phyloP scores from a whole-genome alignment of 2,797 vertebrate species.

The Gallinago nigripennis region DNA sequence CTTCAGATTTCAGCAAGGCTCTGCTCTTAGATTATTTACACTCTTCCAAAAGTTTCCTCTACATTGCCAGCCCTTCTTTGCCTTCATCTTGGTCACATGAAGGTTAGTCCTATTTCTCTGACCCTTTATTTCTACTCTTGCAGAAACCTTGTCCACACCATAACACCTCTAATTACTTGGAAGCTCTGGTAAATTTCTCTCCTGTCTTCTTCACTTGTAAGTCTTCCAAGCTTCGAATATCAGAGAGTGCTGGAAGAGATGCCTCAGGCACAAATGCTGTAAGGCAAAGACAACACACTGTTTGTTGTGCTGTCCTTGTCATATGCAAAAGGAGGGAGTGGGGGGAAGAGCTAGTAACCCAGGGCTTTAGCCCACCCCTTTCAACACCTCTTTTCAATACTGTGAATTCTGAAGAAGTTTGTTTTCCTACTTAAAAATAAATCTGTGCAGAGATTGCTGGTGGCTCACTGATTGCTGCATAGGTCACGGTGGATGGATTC shows the following conservation, averaged over 20 bases:
- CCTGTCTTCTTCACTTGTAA: neutral
- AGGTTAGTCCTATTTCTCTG: neutral
- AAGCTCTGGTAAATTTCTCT: neutral
- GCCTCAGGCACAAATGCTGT: slow-evolving; percentile 27
- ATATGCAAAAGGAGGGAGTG: neutral
- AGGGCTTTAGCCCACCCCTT: neutral
- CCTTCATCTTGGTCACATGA: neutral
- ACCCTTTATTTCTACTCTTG: neutral
- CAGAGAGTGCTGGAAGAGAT: neutral
- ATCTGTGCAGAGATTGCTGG: neutral
- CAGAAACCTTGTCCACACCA: neutral
- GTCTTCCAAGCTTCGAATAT: slow-evolving; percentile 14
- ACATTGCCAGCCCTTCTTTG: neutral
- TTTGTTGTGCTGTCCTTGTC: neutral
- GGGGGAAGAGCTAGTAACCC: neutral
- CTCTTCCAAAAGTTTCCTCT: neutral
- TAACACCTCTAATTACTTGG: neutral
- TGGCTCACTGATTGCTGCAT: neutral
- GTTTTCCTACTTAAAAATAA: neutral
- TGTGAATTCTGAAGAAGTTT: neutral
- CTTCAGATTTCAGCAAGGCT: neutral
- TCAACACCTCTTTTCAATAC: neutral
- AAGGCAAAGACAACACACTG: slow-evolving; percentile 41
- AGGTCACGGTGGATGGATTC: neutral
- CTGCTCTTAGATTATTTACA: neutral